Conservation (phyloP, 2,113 vertebrate species). For the Cairina moschata region DNA sequence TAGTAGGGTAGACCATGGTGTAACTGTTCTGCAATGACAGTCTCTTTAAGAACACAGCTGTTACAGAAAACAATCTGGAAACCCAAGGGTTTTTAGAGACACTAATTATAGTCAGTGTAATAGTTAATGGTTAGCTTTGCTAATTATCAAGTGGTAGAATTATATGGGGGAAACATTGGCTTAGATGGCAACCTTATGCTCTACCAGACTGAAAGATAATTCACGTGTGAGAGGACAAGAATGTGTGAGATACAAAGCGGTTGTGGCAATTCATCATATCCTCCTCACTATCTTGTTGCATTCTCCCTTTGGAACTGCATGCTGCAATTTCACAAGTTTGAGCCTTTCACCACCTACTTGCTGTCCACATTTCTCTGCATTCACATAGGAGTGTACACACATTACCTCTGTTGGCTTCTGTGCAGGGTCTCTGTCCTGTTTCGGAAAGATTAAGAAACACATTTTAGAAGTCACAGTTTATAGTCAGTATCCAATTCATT, state of each 20-base stretch:
- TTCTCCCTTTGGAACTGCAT: not conserved
- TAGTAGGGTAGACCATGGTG: rapidly evolving
- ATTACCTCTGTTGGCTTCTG: constrained; percentile 79
- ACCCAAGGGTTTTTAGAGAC: not conserved
- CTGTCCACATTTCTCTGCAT: not conserved
- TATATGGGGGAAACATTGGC: not conserved
- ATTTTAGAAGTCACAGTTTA: not conserved
- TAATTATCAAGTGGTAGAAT: not conserved
- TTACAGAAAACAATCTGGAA: not conserved
- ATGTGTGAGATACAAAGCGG: not conserved
- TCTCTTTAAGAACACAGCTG: not conserved
- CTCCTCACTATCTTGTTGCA: not conserved
- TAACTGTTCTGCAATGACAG: not conserved
- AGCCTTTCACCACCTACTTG: not conserved
- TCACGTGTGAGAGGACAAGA: not conserved
- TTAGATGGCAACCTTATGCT: not conserved
- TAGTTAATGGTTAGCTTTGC: not conserved
- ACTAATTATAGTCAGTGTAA: not conserved
- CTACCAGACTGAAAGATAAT: not conserved
- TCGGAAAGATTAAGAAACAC: constrained; percentile 1
- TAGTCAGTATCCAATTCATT: not conserved
- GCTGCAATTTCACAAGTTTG: not conserved
- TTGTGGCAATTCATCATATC: not conserved
- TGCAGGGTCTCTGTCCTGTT: constrained; percentile 72
- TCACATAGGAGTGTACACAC: not conserved